Conservation (phyloP, 2,888 invertebrate genomes). For the Idaea aversata region DNA sequence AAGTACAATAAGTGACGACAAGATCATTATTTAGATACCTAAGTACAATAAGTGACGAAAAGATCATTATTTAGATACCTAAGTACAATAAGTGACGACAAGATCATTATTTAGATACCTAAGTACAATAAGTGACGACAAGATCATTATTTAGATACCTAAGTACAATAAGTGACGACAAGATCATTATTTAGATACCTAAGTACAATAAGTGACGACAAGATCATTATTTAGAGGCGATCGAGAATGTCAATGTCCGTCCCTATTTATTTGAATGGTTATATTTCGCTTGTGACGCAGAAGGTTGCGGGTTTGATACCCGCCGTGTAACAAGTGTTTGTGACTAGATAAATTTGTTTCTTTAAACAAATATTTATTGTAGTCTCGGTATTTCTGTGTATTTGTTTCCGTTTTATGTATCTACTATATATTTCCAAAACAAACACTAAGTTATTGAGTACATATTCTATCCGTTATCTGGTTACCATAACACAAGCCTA, state of each 20-base stretch:
- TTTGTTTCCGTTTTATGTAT: too few relatives aligned
- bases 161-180: not conserved
- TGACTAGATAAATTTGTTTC: too few relatives aligned
- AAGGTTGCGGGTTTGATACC: too few relatives aligned
- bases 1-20: not conserved
- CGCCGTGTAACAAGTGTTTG: too few relatives aligned
- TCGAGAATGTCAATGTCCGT: not conserved
- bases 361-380: too few relatives aligned
- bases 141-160: not conserved
- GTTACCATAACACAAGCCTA: too few relatives aligned
- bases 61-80: not conserved
- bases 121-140: not conserved
- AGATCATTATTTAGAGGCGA: too few relatives aligned
- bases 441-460: too few relatives aligned
- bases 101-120: not conserved
- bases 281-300: too few relatives aligned
- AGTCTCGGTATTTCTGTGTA: too few relatives aligned
- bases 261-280: not conserved
- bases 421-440: too few relatives aligned
- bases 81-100: not conserved
- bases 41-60: not conserved
- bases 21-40: not conserved
- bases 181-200: not conserved
- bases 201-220: not conserved
- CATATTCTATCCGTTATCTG: too few relatives aligned